Percentiles rank a stretch among this genome's conserved stretches.
These are phyloP conservation scores for Bagarius yarrelli DNA, from an alignment of 2,113 vertebrate genomes.

Conservation along the genomic window DNA sequence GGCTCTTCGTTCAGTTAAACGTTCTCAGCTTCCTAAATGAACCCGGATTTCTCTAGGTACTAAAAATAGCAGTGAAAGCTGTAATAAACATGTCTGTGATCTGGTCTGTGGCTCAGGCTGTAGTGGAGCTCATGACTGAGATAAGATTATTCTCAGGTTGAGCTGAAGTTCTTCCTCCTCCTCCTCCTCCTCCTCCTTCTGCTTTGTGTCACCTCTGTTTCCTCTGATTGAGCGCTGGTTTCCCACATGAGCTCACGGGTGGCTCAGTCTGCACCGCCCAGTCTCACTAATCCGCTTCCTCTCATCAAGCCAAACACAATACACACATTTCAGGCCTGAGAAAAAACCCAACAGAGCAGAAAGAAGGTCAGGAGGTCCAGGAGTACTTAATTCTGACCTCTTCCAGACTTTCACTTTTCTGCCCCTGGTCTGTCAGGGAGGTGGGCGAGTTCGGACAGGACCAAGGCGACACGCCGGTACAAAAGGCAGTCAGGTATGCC, in stretches of 20 bases:
- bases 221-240: slow-evolving; percentile 67
- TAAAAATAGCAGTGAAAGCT: neutral
- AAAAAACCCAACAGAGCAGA: slow-evolving; percentile 21
- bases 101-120: neutral
- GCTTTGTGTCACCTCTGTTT: slow-evolving; percentile 52
- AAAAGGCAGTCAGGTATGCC: slow-evolving; percentile 36
- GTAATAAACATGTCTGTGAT: neutral
- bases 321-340: slow-evolving; percentile 1
- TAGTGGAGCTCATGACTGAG: slow-evolving; percentile 10
- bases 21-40: neutral
- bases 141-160: slow-evolving; percentile 52
- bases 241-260: slow-evolving; percentile 64
- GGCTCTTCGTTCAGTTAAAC: neutral
- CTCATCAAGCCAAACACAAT: slow-evolving; percentile 24
- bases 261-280: slow-evolving; percentile 31
- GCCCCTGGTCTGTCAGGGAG: slow-evolving; percentile 16
- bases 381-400: neutral
- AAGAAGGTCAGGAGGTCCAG: slow-evolving; percentile 24
- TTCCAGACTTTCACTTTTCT: neutral
- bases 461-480: slow-evolving; percentile 21
- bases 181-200: slow-evolving; percentile 44
- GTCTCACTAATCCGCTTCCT: slow-evolving; percentile 11
- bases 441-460: slow-evolving; percentile 39
- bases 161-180: slow-evolving; percentile 39
- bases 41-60: neutral